Evolutionary conservation across 1,140 invertebrate genomes (phyloP), one percentile per base, ranked within the genome.

Genomic region (Drosophila bocqueti): DNA sequence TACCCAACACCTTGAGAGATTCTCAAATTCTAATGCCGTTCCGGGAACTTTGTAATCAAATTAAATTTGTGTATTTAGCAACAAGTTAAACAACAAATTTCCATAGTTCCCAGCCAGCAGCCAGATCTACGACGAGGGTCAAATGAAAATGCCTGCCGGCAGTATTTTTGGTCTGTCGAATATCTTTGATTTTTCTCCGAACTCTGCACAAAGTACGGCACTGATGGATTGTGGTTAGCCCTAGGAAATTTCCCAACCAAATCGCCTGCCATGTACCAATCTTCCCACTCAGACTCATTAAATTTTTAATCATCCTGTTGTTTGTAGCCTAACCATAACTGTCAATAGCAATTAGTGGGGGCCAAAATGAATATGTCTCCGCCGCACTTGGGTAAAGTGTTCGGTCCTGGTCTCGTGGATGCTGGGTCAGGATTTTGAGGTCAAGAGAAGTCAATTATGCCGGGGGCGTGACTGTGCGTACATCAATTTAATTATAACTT

Each of bases 281-380:
- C 34, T 36, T 49, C 67, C 47, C 74, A 66, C 46, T 73, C 60
- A 49, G 59, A 43, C 40, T 55, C 77, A 84, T 75, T 69, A 71
- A 81, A 84, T 89, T 79, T 89, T 89, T 87, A 89, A 84, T 81
- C 83, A 79, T 77, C 49, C 54, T 47, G 52, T 54, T 58, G 43
- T 76, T 57, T 42, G 16, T 36, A 18, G 46, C 52, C 69, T 65
- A 62, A 67, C 80, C 73, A 76, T 61, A 74, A 74, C 79, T 83
- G 76, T 87, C 83, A 87, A 76, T 87, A 63, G 71, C 81, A 89
- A 87, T 89, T 85, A 84, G 76, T 77, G 61, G 61, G 63, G 63
- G 67, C 38, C 55, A 58, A 60, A 67, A 38, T 64, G 57, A 59
- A 77, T 47, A 16, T 63, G 36, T 71, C 38, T 59, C 47, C 16